A percentile compares a stretch with the other conserved stretches of the same genome.
phyloP scores from a whole-genome alignment of 1,140 invertebrate genomes.

The Sitodiplosis mosellana region DNA sequence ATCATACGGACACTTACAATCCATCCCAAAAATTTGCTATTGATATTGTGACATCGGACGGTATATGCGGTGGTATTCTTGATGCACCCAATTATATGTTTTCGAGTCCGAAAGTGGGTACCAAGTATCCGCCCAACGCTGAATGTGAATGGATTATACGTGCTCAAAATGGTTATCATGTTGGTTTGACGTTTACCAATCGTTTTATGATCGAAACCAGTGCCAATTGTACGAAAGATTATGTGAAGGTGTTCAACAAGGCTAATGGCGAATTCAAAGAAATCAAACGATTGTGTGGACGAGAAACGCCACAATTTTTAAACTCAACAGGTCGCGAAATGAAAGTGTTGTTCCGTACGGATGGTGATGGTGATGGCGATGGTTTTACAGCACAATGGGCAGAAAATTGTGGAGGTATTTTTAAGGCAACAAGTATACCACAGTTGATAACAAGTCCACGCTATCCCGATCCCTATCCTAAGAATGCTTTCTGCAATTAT shows the following conservation, averaged over 20 bases:
- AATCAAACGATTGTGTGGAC: conserved; percentile 49
- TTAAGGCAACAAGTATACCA: conserved; percentile 28
- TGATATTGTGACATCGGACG: conserved; percentile 15
- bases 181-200: conserved; percentile 45
- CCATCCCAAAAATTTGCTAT: conserved; percentile 30
- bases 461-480: conserved; percentile 41
- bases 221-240: conserved; percentile 59
- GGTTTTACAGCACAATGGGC: conserved; percentile 46
- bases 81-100: conserved; percentile 10
- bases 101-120: conserved; percentile 11
- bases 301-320: conserved; percentile 34
- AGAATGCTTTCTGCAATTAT: conserved; percentile 48
- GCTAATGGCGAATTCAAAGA: conserved; percentile 29
- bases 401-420: conserved; percentile 51
- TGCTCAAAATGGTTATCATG: conserved; percentile 39
- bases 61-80: conserved; percentile 22
- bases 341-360: too few species aligned
- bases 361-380: conserved; percentile 39
- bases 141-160: conserved; percentile 65
- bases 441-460: conserved; percentile 51
- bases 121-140: conserved; percentile 44
- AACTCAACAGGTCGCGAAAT: conserved; percentile 44
- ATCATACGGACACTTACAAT: conserved; percentile 30
- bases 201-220: conserved; percentile 58
- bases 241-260: conserved; percentile 33